Evolutionary conservation across 2,113 vertebrate genomes (phyloP).

Genomic region (Apodemus speciosus): DNA sequence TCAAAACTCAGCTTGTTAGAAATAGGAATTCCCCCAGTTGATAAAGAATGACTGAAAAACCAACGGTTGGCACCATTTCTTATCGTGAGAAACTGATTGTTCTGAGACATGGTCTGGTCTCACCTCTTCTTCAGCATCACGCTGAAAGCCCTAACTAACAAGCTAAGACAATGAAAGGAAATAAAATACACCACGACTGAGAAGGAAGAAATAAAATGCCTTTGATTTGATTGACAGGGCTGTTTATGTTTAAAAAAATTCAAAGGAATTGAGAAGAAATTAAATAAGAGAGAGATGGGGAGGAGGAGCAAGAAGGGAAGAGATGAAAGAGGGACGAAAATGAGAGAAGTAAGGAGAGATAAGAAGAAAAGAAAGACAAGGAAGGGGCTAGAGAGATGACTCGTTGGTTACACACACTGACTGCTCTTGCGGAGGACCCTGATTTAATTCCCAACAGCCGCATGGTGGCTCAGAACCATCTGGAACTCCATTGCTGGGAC

Average conservation of each 20-base stretch:
- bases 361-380: neutral
- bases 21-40: neutral
- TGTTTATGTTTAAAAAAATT: neutral
- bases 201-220: constrained; percentile 23
- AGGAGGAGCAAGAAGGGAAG: neutral
- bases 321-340: neutral
- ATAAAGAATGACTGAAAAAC: neutral
- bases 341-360: neutral
- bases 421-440: neutral
- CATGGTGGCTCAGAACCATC: neutral
- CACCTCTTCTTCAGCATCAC: neutral
- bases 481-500: neutral
- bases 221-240: neutral
- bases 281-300: too few relatives aligned
- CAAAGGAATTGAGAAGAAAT: neutral
- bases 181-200: neutral
- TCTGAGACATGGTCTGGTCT: neutral
- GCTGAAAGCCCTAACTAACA: neutral
- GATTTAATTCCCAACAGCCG: neutral
- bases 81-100: neutral
- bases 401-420: neutral
- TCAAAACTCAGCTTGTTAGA: neutral
- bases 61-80: neutral
- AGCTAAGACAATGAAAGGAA: neutral
- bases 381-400: too few relatives aligned